These are phyloP conservation scores for Clistopyga incitator DNA, from an alignment of 2,888 invertebrate species.

Conservation along the genomic window DNA sequence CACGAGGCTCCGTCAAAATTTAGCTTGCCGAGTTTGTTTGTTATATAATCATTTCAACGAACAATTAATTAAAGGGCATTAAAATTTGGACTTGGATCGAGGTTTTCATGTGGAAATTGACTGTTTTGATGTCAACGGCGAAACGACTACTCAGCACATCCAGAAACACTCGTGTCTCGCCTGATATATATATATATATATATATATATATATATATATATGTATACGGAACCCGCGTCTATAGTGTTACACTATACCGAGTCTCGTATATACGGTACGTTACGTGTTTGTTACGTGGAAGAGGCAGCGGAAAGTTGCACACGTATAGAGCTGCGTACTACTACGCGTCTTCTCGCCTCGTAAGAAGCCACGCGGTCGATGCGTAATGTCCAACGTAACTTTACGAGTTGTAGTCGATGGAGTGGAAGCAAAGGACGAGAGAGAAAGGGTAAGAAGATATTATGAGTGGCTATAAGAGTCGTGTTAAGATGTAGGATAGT, in stretches of 20 bases:
- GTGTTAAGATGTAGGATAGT: conserved; percentile 52
- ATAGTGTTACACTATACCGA: conserved; percentile 19
- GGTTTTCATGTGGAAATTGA: too few species aligned
- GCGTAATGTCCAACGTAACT: conserved; percentile 72
- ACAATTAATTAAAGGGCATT: too few species aligned
- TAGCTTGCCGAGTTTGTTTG: too few species aligned
- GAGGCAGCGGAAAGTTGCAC: conserved; percentile 50
- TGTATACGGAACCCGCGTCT: conserved; percentile 17
- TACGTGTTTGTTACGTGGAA: conserved; percentile 59
- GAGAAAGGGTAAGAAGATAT: conserved; percentile 65
- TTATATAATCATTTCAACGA: background rate
- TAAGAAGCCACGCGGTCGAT: conserved; percentile 68
- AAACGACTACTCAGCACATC: conserved; percentile 19
- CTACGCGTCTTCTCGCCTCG: conserved; percentile 62
- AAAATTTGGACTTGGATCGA: background rate
- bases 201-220: conserved; percentile 20
- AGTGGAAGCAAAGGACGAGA: conserved; percentile 65
- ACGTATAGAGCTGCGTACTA: conserved; percentile 14
- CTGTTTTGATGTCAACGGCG: background rate
- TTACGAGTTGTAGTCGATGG: conserved; percentile 70
- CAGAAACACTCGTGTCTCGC: conserved; percentile 15
- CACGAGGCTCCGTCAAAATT: too few species aligned
- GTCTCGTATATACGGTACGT: conserved; percentile 35
- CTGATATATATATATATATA: conserved; percentile 18
- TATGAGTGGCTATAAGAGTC: conserved; percentile 60